Evolutionary conservation across 2,797 vertebrate species (phyloP).

Genomic region (Champsocephalus esox): DNA sequence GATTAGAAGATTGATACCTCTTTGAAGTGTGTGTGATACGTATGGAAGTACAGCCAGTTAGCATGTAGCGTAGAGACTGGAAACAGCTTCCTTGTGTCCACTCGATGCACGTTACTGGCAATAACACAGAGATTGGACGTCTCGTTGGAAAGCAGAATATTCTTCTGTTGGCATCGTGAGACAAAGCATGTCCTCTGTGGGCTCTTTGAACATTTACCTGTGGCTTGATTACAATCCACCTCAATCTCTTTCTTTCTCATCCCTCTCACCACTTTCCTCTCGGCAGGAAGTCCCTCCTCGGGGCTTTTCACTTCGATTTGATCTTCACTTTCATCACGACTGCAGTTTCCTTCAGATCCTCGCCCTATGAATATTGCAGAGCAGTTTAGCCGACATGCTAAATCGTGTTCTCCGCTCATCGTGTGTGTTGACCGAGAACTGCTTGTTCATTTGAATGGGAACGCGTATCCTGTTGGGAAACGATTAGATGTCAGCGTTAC

Average conservation of each 20-base stretch:
- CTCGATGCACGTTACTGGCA: too few species aligned
- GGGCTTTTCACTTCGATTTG: slow-evolving; percentile 42
- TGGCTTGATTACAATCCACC: too few species aligned
- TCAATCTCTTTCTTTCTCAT: slow-evolving; percentile 2
- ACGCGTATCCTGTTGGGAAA: slow-evolving; percentile 1
- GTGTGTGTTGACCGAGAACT: not conserved
- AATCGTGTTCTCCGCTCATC: slow-evolving; percentile 33
- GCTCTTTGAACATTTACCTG: too few species aligned
- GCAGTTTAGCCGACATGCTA: slow-evolving; percentile 36
- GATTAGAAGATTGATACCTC: too few species aligned
- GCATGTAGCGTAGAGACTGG: too few species aligned
- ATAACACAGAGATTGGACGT: too few species aligned
- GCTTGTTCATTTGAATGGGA: not conserved
- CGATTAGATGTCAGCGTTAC: slow-evolving; percentile 17
- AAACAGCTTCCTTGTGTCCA: too few species aligned
- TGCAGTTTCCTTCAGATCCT: slow-evolving; percentile 36
- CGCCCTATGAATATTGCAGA: slow-evolving; percentile 41
- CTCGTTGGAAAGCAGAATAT: too few species aligned
- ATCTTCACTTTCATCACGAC: slow-evolving; percentile 60
- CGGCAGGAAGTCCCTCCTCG: slow-evolving; percentile 28
- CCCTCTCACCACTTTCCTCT: slow-evolving; percentile 25
- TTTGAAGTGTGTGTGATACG: too few species aligned
- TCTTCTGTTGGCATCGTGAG: too few species aligned
- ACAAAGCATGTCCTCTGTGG: too few species aligned
- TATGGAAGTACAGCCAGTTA: too few species aligned